Conservation (phyloP, 2,888 invertebrate species). For the Mesochorus sp. region DNA sequence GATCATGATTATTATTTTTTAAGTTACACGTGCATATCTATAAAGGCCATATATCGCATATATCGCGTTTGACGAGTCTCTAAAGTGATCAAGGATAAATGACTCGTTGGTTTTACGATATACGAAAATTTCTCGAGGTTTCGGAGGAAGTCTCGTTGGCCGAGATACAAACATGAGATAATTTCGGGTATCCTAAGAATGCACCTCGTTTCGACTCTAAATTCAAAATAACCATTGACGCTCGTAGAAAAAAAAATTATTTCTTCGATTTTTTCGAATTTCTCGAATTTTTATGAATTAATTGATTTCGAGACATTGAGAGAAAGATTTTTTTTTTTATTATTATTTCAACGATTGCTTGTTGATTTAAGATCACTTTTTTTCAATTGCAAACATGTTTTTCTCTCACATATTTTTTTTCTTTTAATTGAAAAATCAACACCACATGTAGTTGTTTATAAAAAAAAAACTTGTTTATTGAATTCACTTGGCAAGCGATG, state of each 20-base stretch:
- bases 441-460: background rate
- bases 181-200: too few species aligned
- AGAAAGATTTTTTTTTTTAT: slow-evolving; percentile 1
- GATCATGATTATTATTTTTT: background rate
- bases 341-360: background rate
- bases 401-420: background rate
- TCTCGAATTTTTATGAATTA: background rate
- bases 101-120: too few species aligned
- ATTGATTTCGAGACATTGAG: slow-evolving; percentile 3
- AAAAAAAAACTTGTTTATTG: slow-evolving; percentile 44
- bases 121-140: too few species aligned
- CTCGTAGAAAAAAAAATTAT: background rate
- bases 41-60: background rate
- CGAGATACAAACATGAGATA: too few species aligned
- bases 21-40: background rate
- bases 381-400: background rate
- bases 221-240: too few species aligned
- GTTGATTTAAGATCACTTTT: background rate
- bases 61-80: background rate
- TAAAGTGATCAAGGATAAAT: too few species aligned
- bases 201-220: too few species aligned
- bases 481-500: background rate
- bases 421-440: background rate
- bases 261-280: background rate
- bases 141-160: too few species aligned